Conservation (phyloP, 2,888 invertebrate genomes). For the Marronus borbonicus region DNA sequence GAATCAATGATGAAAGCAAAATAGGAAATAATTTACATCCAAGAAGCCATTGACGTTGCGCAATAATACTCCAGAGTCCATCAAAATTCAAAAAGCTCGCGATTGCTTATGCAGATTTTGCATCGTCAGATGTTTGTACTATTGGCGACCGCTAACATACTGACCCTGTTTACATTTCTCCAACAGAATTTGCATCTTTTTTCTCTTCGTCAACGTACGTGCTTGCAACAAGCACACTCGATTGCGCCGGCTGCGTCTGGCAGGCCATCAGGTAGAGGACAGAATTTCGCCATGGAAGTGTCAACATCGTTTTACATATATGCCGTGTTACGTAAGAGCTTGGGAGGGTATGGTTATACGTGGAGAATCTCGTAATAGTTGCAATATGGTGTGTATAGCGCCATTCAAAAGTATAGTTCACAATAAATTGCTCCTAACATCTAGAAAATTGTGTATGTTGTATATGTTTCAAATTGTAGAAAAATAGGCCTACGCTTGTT, state of each 20-base stretch:
- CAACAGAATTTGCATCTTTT: constrained; percentile 24
- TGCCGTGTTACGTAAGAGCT: background rate
- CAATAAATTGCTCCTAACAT: too few species aligned
- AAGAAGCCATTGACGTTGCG: background rate
- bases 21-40: background rate
- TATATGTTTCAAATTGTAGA: too few species aligned
- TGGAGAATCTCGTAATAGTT: background rate
- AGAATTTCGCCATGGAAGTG: constrained; percentile 27
- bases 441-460: too few species aligned
- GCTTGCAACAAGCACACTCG: background rate
- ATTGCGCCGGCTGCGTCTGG: background rate
- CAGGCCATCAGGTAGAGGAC: constrained; percentile 18
- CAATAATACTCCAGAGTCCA: too few species aligned
- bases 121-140: background rate
- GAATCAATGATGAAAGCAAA: too few species aligned
- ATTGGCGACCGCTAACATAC: constrained; percentile 19
- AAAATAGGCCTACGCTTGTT: too few species aligned
- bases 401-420: background rate
- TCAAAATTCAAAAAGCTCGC: too few species aligned
- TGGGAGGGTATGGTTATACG: background rate
- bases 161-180: constrained; percentile 34
- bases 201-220: background rate
- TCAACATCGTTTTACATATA: constrained; percentile 32
- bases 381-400: background rate
- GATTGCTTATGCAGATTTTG: too few species aligned